These are phyloP conservation scores for Syngnathus scovelli DNA, from an alignment of 2,113 vertebrate species.

Conservation along the genomic window DNA sequence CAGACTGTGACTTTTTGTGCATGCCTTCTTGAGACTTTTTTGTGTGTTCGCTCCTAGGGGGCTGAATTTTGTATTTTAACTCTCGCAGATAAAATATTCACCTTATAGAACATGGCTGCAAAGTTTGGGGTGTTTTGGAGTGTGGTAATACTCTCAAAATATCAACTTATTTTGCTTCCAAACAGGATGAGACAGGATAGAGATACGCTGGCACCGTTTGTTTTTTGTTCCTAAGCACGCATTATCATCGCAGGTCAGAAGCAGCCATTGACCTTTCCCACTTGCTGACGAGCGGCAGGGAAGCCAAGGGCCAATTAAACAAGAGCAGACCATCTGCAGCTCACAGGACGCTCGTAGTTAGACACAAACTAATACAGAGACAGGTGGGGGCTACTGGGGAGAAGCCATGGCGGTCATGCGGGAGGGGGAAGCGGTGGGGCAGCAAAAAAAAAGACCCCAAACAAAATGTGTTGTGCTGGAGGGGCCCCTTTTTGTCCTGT, in stretches of 20 bases:
- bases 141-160: not conserved
- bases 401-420: conserved; percentile 48
- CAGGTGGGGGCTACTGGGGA: conserved; percentile 54
- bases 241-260: conserved; percentile 48
- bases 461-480: conserved; percentile 71
- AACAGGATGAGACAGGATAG: not conserved
- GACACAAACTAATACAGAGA: conserved; percentile 47
- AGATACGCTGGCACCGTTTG: conserved; percentile 13
- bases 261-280: conserved; percentile 61
- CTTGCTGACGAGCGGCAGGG: conserved; percentile 44
- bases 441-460: conserved; percentile 58
- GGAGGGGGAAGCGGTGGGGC: conserved; percentile 34
- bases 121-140: not conserved
- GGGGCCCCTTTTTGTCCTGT: conserved; percentile 69
- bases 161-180: too few species aligned
- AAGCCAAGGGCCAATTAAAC: conserved; percentile 53
- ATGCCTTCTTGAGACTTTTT: not conserved
- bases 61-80: not conserved
- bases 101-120: not conserved
- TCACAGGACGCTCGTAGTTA: conserved; percentile 53
- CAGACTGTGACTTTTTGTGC: not conserved
- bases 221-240: conserved; percentile 18
- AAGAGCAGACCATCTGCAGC: conserved; percentile 46
- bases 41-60: not conserved
- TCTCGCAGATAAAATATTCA: too few species aligned